Conservation (phyloP, 2,113 vertebrate genomes). For the Ursus arctos region DNA sequence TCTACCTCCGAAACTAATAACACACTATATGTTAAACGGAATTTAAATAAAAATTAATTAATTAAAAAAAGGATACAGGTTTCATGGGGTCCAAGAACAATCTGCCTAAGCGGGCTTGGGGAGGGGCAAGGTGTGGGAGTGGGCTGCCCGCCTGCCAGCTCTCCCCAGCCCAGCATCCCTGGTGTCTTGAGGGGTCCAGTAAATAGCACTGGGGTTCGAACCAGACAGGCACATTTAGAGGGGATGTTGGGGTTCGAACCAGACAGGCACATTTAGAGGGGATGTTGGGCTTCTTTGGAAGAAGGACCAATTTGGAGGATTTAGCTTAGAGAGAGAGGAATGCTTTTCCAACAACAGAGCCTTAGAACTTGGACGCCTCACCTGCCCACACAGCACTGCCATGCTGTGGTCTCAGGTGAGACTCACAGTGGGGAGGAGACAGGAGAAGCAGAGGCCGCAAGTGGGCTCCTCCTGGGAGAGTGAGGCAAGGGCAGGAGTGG, state of each 20-base stretch:
- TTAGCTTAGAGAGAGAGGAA: background rate
- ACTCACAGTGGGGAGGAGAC: background rate
- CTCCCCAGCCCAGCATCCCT: too few relatives aligned
- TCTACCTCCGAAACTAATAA: background rate
- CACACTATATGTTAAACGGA: background rate
- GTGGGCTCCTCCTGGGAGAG: background rate
- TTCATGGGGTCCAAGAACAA: background rate
- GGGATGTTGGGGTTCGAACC: background rate
- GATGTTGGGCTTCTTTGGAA: background rate
- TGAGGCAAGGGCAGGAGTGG: accelerated
- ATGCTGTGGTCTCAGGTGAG: accelerated
- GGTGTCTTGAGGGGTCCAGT: background rate
- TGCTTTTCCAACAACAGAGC: background rate
- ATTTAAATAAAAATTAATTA: background rate
- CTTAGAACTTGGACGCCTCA: background rate
- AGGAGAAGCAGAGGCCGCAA: background rate
- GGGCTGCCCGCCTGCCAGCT: background rate
- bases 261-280: background rate
- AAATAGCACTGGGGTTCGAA: background rate
- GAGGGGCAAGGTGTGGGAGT: too few relatives aligned
- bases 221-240: background rate
- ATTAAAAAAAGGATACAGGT: background rate
- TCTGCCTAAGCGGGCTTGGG: background rate
- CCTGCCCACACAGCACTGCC: too few relatives aligned
- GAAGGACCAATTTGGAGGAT: background rate